A percentile compares a stretch with the other conserved stretches of the same genome.
Evolutionary conservation across 1,140 invertebrate genomes (phyloP).

Genomic region (Dryas iulia): DNA sequence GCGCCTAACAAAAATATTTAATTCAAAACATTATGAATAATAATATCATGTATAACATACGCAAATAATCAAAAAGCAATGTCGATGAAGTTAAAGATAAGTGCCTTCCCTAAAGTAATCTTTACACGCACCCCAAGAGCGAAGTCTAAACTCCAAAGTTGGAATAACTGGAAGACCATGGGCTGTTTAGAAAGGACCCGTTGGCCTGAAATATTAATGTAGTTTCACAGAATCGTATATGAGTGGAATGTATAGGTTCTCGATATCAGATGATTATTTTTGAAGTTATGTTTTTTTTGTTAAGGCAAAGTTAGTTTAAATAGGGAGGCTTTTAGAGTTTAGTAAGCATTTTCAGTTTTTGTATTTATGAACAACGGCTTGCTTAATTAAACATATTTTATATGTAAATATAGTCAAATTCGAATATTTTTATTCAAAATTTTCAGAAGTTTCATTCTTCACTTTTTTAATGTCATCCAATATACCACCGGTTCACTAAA

Average conservation of each 20-base stretch:
- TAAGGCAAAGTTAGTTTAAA: not conserved
- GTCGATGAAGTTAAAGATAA: conserved; percentile 65
- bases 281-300: not conserved
- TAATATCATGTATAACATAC: not conserved
- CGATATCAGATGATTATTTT: conserved; percentile 11
- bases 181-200: conserved; percentile 79
- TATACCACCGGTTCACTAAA: too few relatives aligned
- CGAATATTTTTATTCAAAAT: too few relatives aligned
- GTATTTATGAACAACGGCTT: not conserved
- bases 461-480: too few relatives aligned
- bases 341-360: not conserved
- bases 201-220: conserved; percentile 76
- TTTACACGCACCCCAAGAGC: conserved; percentile 55
- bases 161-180: conserved; percentile 79
- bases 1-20: not conserved
- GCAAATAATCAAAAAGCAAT: conserved; percentile 54
- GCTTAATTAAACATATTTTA: too few relatives aligned
- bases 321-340: not conserved
- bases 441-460: too few relatives aligned
- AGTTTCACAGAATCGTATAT: conserved; percentile 76
- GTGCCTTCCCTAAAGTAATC: conserved; percentile 65
- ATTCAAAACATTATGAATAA: not conserved
- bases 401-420: too few relatives aligned
- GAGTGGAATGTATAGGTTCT: conserved; percentile 35
- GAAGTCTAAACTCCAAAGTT: conserved; percentile 67